A percentile compares a stretch with the other conserved stretches of the same genome.
phyloP scores from a whole-genome alignment of 2,797 vertebrate genomes.

The Rousettus madagascariensis region DNA sequence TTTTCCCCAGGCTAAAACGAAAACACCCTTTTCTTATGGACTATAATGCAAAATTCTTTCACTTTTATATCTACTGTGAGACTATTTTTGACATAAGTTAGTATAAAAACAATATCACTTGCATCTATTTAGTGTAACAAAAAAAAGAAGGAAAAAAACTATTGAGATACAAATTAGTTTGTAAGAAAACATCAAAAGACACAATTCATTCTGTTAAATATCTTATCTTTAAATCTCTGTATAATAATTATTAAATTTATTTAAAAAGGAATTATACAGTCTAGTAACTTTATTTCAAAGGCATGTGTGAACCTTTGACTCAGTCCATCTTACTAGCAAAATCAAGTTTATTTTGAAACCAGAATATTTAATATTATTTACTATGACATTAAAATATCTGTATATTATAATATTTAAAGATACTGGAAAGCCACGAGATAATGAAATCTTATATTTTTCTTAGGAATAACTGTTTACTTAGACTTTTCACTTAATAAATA shows the following conservation, averaged over 20 bases:
- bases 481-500: constrained; percentile 55
- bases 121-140: constrained; percentile 67
- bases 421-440: constrained; percentile 48
- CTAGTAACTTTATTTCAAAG: neutral
- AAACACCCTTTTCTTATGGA: constrained; percentile 56
- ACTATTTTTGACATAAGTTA: constrained; percentile 72
- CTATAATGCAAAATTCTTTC: constrained; percentile 70
- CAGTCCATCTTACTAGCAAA: neutral
- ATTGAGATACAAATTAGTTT: constrained; percentile 74
- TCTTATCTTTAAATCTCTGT: constrained; percentile 26
- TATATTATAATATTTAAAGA: constrained; percentile 45
- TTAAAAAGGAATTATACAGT: constrained; percentile 30
- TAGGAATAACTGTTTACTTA: constrained; percentile 59
- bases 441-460: constrained; percentile 54
- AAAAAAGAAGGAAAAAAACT: constrained; percentile 54
- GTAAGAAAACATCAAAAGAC: constrained; percentile 56
- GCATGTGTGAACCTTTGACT: constrained; percentile 16
- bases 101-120: constrained; percentile 68
- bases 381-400: constrained; percentile 45
- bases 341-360: neutral
- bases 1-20: constrained; percentile 75
- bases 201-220: constrained; percentile 56
- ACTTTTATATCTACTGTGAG: constrained; percentile 65
- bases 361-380: constrained; percentile 47
- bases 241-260: constrained; percentile 42